Base-by-base conservation (phyloP, 35 echinoderm and acorn worm species). In the Heliocidaris erythrogramma region DNA sequence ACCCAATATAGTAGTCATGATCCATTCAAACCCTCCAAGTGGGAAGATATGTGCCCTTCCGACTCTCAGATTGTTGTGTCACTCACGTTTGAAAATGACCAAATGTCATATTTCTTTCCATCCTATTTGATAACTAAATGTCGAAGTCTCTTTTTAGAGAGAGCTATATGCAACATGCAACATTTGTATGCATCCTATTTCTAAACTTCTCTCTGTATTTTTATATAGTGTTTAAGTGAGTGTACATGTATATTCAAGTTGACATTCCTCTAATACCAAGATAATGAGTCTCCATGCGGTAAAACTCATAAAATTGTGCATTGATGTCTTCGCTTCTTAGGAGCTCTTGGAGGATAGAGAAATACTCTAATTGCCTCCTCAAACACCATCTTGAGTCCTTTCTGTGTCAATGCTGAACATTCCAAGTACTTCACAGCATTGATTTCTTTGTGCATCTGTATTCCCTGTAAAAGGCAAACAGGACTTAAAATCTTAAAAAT, bases 381-480 rank as follows among this genome's bases (percentile, higher is more conserved):
- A 95, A 99, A 97, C 17, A 99, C 97, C 9, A 96, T 99, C 97
- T 99, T 99, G 0, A 99, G 94, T n/a, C 98, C 98, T 86, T 99
- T 99, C 87, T 99, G 98, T 30, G 98, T 99, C 30, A 99, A 92
- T 5, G 97, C 98, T 21, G 98, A 99, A 90, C 98, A 99, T 60
- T 99, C 98, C 59, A 99, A 71, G 95, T 96, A 99, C 87, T 99
- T 99, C 8, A 96, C 95, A 12, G 96, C 98, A 13, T 93, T 95
- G 52, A 99, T 99, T 71, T 99, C 96, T 92, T 97, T 99, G 32
- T 92, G 87, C 98, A 99, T 99, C 88, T 99, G 98, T 91, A 99
- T 86, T 59, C 98, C 98, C 98, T 99, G 92, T n/a, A 86, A 49
- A 93, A n/a, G 14, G 53, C 85, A 14, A 94, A 91, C 8, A 85